Conservation (phyloP, 2,888 invertebrate genomes). For the Lumbricus terrestris region DNA sequence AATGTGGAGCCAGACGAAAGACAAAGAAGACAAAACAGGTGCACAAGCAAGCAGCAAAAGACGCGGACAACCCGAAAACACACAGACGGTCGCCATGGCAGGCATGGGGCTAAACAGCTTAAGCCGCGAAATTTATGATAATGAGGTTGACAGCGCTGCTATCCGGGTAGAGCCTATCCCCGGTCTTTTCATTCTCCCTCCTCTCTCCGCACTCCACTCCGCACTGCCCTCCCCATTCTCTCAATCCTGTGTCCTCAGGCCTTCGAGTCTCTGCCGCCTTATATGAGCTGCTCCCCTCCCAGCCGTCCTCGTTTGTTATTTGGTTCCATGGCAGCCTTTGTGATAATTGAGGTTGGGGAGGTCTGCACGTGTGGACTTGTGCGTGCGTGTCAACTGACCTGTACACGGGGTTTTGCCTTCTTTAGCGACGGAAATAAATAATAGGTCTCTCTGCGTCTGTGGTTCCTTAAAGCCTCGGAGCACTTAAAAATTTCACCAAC, state of each 20-base stretch:
- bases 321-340: neutral
- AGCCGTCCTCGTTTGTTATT: neutral
- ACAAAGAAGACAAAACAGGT: neutral
- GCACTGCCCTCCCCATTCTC: constrained; percentile 22
- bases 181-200: neutral
- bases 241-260: constrained; percentile 22
- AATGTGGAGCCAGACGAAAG: neutral
- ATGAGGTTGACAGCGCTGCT: neutral
- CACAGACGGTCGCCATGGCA: too few species aligned
- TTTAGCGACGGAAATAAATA: too few species aligned
- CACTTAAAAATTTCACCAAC: neutral
- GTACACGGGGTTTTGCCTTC: too few species aligned
- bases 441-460: neutral
- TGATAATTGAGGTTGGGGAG: too few species aligned
- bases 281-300: neutral
- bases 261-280: neutral
- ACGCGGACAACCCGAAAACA: neutral
- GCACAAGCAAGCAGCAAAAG: neutral
- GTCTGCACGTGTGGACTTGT: neutral
- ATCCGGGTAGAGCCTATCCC: neutral
- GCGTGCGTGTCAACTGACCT: too few species aligned
- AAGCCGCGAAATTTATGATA: neutral
- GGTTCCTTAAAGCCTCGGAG: neutral
- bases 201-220: too few species aligned
- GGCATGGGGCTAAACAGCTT: neutral